Percentiles rank a stretch among this genome's conserved stretches.
These are phyloP conservation scores for Moxostoma hubbsi DNA, from an alignment of 2,797 vertebrate species.

Conservation along the genomic window DNA sequence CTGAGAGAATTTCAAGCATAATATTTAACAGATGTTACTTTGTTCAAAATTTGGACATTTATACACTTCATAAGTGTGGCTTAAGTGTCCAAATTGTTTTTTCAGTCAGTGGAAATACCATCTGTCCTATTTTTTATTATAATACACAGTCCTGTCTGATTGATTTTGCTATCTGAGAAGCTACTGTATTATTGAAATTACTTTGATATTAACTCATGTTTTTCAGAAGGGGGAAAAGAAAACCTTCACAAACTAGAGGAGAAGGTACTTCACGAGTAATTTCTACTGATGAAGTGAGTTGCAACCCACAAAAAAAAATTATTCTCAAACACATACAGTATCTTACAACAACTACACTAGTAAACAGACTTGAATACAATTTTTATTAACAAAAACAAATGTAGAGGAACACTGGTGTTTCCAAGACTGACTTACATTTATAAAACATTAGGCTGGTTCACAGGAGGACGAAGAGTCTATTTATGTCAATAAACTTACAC, in stretches of 20 bases:
- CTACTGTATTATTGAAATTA: not conserved
- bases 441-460: not conserved
- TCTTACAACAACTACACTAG: not conserved
- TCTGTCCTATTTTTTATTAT: no score
- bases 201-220: not conserved
- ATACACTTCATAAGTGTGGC: no score
- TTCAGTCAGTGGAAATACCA: no score
- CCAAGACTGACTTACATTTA: no score
- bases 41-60: no score
- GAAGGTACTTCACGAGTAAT: not conserved
- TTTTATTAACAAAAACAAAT: not conserved
- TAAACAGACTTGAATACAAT: not conserved
- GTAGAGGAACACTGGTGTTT: no score
- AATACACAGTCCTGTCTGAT: no score
- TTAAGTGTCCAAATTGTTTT: no score
- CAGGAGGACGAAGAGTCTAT: not conserved
- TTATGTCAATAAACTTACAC: slow-evolving; percentile 4
- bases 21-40: no score
- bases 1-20: no score
- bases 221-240: not conserved
- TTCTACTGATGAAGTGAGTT: not conserved
- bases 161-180: no score
- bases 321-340: not conserved
- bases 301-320: not conserved
- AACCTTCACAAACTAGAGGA: not conserved